A percentile compares a stretch with the other conserved stretches of the same genome.
Evolutionary conservation across 2,888 invertebrate species (phyloP).

Genomic region (Drosophila vallismaia): DNA sequence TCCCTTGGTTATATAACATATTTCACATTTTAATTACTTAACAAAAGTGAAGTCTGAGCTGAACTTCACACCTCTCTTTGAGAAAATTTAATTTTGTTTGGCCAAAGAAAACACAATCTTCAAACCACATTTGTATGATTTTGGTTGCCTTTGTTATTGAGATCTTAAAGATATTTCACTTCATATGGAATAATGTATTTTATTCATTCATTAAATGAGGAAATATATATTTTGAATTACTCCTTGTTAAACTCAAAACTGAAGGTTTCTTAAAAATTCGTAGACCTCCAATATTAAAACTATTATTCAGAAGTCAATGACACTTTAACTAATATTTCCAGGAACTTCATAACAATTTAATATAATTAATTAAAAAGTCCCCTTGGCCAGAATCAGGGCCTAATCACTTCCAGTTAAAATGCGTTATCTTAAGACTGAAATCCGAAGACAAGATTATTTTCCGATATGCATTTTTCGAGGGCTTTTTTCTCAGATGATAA

Average conservation of each 20-base stretch:
- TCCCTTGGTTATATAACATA: not conserved
- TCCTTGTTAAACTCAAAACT: no score
- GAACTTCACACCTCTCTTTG: not conserved
- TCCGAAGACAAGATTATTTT: constrained; percentile 4
- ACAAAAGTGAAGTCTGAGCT: not conserved
- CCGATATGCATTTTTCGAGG: constrained; percentile 12
- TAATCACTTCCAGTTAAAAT: constrained; percentile 6
- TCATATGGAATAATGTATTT: not conserved
- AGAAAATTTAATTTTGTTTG: not conserved
- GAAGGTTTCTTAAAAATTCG: no score
- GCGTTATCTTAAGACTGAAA: constrained; percentile 7
- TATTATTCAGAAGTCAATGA: no score
- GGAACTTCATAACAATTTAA: not conserved
- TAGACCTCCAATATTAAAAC: no score
- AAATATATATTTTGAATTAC: not conserved
- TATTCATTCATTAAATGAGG: not conserved
- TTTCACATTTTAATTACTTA: constrained; percentile 4
- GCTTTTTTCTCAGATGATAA: constrained; percentile 12
- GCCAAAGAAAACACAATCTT: not conserved
- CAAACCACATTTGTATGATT: not conserved
- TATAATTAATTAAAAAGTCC: not conserved
- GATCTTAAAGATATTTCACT: not conserved
- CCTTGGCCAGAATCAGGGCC: not conserved
- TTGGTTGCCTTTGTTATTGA: not conserved
- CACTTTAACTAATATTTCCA: no score